A percentile compares a stretch with the other conserved stretches of the same genome.
Evolutionary conservation across 2,113 vertebrate species (phyloP).

Genomic region (Lichenostomus cassidix): DNA sequence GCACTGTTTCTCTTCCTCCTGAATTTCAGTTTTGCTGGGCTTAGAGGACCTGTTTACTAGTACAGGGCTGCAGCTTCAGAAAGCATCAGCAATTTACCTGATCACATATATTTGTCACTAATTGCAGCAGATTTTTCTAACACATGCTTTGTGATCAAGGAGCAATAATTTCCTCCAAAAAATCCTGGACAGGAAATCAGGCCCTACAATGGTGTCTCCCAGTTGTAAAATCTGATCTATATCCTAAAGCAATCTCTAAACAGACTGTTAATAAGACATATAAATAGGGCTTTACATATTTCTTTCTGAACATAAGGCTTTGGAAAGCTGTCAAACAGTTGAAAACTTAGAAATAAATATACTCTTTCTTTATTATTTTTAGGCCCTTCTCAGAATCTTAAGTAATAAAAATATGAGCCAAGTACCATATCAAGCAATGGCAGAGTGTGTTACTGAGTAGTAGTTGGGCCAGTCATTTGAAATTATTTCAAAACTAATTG

Average conservation of each 20-base stretch:
- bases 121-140: neutral
- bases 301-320: neutral
- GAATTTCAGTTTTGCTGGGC: neutral
- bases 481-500: neutral
- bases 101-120: neutral
- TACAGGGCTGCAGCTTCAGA: neutral
- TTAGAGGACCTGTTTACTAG: neutral
- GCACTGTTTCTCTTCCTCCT: neutral
- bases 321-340: conserved; percentile 21
- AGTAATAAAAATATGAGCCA: neutral
- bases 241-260: neutral
- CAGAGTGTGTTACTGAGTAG: neutral
- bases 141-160: neutral
- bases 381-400: neutral
- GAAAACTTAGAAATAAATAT: neutral
- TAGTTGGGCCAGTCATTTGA: neutral
- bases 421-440: neutral
- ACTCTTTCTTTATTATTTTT: neutral
- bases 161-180: neutral
- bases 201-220: neutral
- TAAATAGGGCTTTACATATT: neutral
- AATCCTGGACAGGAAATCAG: neutral
- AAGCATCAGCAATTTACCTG: neutral
- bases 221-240: neutral
- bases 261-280: neutral